phyloP scores from a whole-genome alignment of 2,797 vertebrate genomes.

The Enteromius viviparus region DNA sequence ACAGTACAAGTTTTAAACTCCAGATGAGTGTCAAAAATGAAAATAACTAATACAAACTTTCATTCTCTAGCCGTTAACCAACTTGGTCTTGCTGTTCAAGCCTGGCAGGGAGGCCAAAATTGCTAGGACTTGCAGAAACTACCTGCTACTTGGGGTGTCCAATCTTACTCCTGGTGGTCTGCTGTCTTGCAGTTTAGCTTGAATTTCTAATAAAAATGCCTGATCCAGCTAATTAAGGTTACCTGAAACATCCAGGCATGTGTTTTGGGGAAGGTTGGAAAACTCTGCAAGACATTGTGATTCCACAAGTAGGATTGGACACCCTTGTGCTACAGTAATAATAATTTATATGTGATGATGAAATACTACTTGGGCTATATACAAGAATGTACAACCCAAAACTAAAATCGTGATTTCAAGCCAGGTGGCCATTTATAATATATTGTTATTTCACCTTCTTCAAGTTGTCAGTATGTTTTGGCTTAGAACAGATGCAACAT shows the following conservation, averaged over 20 bases:
- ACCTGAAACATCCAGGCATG: not conserved
- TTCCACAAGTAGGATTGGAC: not conserved
- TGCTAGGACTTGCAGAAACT: not conserved
- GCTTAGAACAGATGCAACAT: not conserved
- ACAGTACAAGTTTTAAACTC: constrained; percentile 23
- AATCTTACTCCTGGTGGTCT: not conserved
- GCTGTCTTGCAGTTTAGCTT: not conserved
- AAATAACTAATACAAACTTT: not conserved
- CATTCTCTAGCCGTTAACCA: not conserved
- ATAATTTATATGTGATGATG: not conserved
- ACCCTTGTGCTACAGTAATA: not conserved
- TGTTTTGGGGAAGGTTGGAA: not conserved
- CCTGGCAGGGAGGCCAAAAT: not conserved
- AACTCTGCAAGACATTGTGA: not conserved
- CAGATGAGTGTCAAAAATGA: not conserved
- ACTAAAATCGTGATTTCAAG: not conserved
- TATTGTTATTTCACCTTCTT: not conserved
- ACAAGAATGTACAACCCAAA: not conserved
- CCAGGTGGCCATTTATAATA: not conserved
- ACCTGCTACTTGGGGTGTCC: not conserved
- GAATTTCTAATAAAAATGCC: not conserved
- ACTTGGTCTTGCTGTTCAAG: not conserved
- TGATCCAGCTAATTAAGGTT: not conserved
- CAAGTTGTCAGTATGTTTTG: not conserved
- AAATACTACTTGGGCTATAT: not conserved